These are phyloP conservation scores for Holcopasites calliopsidis DNA, from an alignment of 1,140 invertebrate species.

Conservation along the genomic window DNA sequence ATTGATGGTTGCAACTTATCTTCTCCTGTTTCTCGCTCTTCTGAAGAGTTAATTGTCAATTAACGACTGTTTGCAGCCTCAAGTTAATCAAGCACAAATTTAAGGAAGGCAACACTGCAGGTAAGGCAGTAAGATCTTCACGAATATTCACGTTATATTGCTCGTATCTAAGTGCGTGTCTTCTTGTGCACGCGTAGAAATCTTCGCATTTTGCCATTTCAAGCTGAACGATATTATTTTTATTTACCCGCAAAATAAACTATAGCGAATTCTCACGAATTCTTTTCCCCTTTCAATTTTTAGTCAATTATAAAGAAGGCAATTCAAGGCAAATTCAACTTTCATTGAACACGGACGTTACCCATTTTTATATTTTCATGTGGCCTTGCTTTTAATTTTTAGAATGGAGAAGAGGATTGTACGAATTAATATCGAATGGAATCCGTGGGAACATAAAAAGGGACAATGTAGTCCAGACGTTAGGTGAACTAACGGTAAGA, in stretches of 20 bases:
- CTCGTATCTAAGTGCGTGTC: not conserved
- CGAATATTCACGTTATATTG: too few relatives aligned
- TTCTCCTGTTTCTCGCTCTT: conserved; percentile 69
- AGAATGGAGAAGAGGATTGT: conserved; percentile 79
- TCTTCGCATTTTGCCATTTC: not conserved
- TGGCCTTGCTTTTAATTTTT: conserved; percentile 33
- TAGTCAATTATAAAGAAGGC: not conserved
- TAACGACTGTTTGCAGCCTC: conserved; percentile 79
- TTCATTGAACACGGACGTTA: not conserved
- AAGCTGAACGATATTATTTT: not conserved
- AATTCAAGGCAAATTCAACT: too few relatives aligned
- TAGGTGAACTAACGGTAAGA: conserved; percentile 86
- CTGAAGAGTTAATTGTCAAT: conserved; percentile 76
- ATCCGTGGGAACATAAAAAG: conserved; percentile 85
- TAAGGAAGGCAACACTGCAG: conserved; percentile 77
- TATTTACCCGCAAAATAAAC: not conserved
- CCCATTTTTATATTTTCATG: conserved; percentile 1
- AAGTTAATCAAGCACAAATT: conserved; percentile 78
- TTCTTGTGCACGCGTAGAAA: not conserved
- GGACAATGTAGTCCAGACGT: conserved; percentile 84
- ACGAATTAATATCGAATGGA: conserved; percentile 85
- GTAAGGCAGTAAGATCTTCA: too few relatives aligned
- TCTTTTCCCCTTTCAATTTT: not conserved
- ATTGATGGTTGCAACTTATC: conserved; percentile 71
- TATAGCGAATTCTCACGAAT: not conserved